Conservation (phyloP, 2,113 vertebrate species). For the Oncorhynchus gorbuscha region DNA sequence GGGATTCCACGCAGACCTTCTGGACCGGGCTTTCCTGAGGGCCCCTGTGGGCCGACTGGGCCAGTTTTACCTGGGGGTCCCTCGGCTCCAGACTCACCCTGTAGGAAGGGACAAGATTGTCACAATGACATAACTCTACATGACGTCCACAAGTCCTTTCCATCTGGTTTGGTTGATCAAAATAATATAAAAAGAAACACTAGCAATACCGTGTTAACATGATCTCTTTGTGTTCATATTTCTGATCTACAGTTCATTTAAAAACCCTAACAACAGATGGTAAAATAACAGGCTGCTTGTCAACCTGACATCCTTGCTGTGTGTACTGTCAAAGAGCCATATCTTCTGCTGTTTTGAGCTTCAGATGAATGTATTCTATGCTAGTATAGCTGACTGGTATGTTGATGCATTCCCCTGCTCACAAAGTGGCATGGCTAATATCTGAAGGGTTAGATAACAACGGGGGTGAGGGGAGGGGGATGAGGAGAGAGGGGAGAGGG, state of each 20-base stretch:
- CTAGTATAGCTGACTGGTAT: background rate
- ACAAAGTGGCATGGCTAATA: background rate
- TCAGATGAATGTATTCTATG: background rate
- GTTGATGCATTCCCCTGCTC: background rate
- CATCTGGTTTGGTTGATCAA: background rate
- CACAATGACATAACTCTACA: background rate
- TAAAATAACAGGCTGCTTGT: background rate
- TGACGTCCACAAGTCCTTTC: background rate
- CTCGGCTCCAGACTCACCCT: conserved; percentile 94
- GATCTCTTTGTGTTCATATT: background rate
- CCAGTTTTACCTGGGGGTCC: conserved; percentile 93
- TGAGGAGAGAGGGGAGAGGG: too few species aligned
- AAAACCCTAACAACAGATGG: too few species aligned
- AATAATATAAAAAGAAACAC: background rate
- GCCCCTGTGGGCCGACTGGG: conserved; percentile 91
- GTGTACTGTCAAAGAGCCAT: background rate
- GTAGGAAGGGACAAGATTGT: conserved; percentile 15
- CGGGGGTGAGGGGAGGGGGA: too few species aligned
- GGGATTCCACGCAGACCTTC: conserved; percentile 96
- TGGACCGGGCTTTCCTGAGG: conserved; percentile 89
- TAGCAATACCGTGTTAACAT: background rate
- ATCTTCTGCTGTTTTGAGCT: background rate
- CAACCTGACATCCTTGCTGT: background rate
- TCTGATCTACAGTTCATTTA: background rate
- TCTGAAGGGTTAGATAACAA: background rate